A percentile compares a stretch with the other conserved stretches of the same genome.
Evolutionary conservation across 1,140 invertebrate genomes (phyloP).

Genomic region (Heterodera schachtii): DNA sequence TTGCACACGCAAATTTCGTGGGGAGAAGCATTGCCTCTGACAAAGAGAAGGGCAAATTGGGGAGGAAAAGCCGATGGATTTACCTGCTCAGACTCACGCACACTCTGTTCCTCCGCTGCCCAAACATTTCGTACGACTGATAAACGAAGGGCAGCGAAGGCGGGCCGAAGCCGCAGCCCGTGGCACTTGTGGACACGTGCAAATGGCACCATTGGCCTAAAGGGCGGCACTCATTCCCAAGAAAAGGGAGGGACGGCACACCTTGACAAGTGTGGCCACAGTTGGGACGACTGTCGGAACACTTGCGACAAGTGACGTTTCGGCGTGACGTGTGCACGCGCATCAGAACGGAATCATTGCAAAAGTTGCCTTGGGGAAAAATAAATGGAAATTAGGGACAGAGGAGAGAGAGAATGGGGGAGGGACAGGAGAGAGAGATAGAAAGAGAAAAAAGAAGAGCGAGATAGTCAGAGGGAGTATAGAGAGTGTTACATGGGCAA

Average conservation of each 20-base stretch:
- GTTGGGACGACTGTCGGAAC: conserved; percentile 47
- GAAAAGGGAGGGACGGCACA: not conserved
- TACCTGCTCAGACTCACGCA: conserved; percentile 52
- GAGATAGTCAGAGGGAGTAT: no score
- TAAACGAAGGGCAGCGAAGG: conserved; percentile 61
- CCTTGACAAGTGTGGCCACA: conserved; percentile 50
- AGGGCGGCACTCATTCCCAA: not conserved
- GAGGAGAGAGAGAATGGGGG: not conserved
- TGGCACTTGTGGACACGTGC: conserved; percentile 45
- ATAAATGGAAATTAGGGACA: not conserved
- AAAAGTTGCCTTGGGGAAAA: conserved; percentile 39
- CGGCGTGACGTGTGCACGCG: conserved; percentile 29
- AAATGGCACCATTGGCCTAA: conserved; percentile 60
- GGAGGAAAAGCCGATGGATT: not conserved
- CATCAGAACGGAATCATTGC: conserved; percentile 59
- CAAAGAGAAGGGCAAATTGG: not conserved
- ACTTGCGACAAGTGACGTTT: conserved; percentile 58
- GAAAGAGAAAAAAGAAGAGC: no score
- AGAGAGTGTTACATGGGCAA: no score
- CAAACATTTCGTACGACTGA: conserved; percentile 52
- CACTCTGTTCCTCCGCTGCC: conserved; percentile 48
- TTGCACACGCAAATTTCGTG: conserved; percentile 58
- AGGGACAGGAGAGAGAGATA: no score
- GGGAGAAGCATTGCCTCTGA: conserved; percentile 42
- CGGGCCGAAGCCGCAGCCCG: conserved; percentile 61